These are phyloP conservation scores for Pandemis corylana DNA, from an alignment of 2,888 invertebrate species.

Conservation along the genomic window DNA sequence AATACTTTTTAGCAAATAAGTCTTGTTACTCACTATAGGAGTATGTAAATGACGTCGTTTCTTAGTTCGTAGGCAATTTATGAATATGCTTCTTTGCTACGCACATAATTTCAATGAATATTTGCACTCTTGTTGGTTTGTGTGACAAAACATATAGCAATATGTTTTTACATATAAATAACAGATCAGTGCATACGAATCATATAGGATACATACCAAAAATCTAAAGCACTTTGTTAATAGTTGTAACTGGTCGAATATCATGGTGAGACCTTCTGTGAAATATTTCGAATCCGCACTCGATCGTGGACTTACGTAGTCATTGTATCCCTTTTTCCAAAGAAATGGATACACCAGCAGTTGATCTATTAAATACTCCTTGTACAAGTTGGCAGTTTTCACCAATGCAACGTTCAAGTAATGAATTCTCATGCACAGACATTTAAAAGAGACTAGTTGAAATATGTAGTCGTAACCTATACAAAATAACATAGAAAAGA, in stretches of 20 bases:
- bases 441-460: conserved; percentile 50
- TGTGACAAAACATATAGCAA: too few relatives aligned
- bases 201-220: conserved; percentile 54
- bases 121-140: too few relatives aligned
- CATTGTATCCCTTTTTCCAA: conserved; percentile 62
- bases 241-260: conserved; percentile 55
- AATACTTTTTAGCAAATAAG: too few relatives aligned
- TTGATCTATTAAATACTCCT: conserved; percentile 59
- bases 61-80: too few relatives aligned
- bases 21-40: too few relatives aligned
- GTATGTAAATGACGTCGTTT: too few relatives aligned
- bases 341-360: conserved; percentile 57
- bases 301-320: conserved; percentile 53
- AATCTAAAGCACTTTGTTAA: conserved; percentile 56
- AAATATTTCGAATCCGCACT: conserved; percentile 53
- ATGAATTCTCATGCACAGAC: conserved; percentile 56
- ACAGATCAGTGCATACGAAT: not conserved
- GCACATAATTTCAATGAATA: too few relatives aligned
- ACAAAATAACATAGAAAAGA: conserved; percentile 56
- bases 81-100: too few relatives aligned
- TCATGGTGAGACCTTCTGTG: conserved; percentile 53
- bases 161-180: too few relatives aligned
- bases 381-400: conserved; percentile 58
- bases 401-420: conserved; percentile 68
- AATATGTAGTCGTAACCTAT: conserved; percentile 59